These are phyloP conservation scores for Ciona savignyi DNA, from an alignment of 23 tunicate species.

Conservation along the genomic window DNA sequence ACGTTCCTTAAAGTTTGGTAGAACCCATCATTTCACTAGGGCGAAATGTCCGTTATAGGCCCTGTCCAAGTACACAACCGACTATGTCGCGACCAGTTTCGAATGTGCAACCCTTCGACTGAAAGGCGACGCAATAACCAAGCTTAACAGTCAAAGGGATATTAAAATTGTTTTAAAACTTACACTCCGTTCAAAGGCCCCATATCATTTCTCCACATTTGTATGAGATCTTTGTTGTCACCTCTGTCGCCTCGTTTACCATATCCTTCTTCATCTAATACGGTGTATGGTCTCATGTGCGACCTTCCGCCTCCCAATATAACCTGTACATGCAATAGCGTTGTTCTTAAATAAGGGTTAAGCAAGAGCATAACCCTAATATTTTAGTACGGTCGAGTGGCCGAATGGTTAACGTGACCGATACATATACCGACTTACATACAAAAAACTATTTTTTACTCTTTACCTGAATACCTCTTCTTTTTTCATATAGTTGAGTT, in stretches of 20 bases:
- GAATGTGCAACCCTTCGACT: too few species aligned
- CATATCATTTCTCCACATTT: conserved; percentile 30
- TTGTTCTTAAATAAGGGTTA: neutral
- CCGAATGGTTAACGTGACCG: too few species aligned
- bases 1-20: too few species aligned
- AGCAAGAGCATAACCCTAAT: neutral
- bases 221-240: conserved; percentile 37
- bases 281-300: conserved; percentile 36
- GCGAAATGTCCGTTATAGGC: too few species aligned
- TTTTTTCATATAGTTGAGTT: conserved; percentile 35
- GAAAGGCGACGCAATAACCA: neutral
- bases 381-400: too few species aligned
- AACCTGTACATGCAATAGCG: conserved; percentile 17
- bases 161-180: too few species aligned
- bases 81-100: too few species aligned
- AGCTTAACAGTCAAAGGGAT: too few species aligned
- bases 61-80: too few species aligned
- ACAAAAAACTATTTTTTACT: too few species aligned
- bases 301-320: conserved; percentile 76
- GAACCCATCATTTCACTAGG: too few species aligned
- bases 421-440: too few species aligned
- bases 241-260: conserved; percentile 12
- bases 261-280: conserved; percentile 12
- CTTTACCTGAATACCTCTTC: conserved; percentile 32
- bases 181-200: conserved; percentile 14